Conservation (phyloP, 2,888 invertebrate genomes). For the Helicoverpa assulta region DNA sequence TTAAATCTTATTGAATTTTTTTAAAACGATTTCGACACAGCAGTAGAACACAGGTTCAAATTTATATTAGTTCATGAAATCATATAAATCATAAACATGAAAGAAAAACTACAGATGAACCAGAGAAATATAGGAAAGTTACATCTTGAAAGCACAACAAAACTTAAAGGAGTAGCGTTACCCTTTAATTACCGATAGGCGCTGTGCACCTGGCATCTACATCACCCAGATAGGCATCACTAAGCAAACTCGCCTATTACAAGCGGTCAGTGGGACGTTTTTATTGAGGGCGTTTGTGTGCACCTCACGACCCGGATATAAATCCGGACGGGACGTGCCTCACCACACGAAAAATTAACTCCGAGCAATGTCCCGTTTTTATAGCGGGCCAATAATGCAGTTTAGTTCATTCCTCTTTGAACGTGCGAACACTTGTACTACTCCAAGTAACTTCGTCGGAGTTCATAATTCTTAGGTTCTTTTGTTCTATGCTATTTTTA, state of each 20-base stretch:
- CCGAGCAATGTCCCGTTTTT: conserved; percentile 74
- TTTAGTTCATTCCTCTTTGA: conserved; percentile 69
- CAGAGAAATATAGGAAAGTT: neutral
- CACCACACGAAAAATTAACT: conserved; percentile 81
- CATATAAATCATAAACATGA: too few relatives aligned
- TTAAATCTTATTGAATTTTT: too few relatives aligned
- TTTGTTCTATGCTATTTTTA: conserved; percentile 39
- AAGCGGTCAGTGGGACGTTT: conserved; percentile 72
- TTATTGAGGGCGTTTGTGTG: conserved; percentile 72
- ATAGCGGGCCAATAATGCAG: conserved; percentile 73
- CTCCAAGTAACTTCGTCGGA: conserved; percentile 44
- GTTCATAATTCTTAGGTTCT: conserved; percentile 40
- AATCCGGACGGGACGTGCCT: conserved; percentile 76
- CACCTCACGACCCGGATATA: conserved; percentile 75
- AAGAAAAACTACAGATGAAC: too few relatives aligned
- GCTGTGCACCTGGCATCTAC: conserved; percentile 38
- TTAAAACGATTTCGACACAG: too few relatives aligned
- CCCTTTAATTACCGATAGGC: conserved; percentile 10
- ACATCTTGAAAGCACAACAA: neutral
- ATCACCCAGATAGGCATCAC: conserved; percentile 57
- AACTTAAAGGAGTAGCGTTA: neutral
- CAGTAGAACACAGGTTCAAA: too few relatives aligned
- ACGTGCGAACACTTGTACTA: conserved; percentile 65
- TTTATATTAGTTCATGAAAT: too few relatives aligned
- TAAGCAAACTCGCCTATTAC: conserved; percentile 53